These are phyloP conservation scores for Chrysochloris asiatica DNA, from an alignment of 2,113 vertebrate species.

Conservation along the genomic window DNA sequence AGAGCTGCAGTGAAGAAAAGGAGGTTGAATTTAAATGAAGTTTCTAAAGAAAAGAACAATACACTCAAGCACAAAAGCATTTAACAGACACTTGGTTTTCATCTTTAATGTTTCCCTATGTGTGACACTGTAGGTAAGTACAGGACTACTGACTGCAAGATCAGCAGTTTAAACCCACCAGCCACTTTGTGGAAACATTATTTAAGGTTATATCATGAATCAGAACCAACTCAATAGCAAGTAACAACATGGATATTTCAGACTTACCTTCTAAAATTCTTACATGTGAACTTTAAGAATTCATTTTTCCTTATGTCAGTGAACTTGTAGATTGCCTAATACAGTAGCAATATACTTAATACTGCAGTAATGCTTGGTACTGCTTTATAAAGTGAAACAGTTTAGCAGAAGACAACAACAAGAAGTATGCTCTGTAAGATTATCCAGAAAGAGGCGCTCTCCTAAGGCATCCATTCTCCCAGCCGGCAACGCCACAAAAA, in stretches of 20 bases:
- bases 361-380: not conserved
- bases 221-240: too few relatives aligned
- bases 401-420: not conserved
- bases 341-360: not conserved
- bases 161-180: too few relatives aligned
- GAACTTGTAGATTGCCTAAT: not conserved
- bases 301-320: conserved; percentile 12
- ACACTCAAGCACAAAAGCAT: not conserved
- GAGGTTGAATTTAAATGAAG: not conserved
- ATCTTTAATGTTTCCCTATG: not conserved
- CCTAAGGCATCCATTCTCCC: not conserved
- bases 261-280: conserved; percentile 7
- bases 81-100: not conserved
- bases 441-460: not conserved
- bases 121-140: too few relatives aligned
- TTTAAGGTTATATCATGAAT: too few relatives aligned
- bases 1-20: not conserved
- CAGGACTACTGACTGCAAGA: too few relatives aligned
- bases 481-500: not conserved
- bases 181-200: too few relatives aligned
- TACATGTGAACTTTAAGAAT: conserved; percentile 31
- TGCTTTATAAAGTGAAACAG: not conserved
- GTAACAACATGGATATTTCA: too few relatives aligned
- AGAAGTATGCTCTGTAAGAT: conserved; percentile 7
- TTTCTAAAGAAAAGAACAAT: conserved; percentile 2